phyloP scores from a whole-genome alignment of 1,140 invertebrate species.

The Drosophila sturtevanti region DNA sequence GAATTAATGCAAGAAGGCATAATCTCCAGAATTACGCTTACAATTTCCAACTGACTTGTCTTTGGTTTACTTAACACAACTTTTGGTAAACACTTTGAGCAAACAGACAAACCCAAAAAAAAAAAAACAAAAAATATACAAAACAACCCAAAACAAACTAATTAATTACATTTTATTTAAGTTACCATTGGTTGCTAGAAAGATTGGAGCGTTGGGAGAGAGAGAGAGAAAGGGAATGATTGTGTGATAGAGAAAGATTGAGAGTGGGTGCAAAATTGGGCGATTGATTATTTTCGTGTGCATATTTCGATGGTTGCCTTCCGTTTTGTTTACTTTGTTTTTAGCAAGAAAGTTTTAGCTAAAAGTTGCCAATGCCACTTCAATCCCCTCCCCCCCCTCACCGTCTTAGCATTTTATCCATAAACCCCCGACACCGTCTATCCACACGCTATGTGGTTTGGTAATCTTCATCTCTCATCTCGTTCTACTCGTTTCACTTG shows the following conservation, averaged over 20 bases:
- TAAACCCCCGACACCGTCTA: no score
- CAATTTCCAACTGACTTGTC: constrained; percentile 28
- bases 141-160: constrained; percentile 34
- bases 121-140: no score
- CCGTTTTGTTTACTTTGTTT: constrained; percentile 38
- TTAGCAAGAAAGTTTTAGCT: constrained; percentile 12
- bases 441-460: constrained; percentile 1
- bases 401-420: background rate
- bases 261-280: background rate
- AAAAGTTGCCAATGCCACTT: constrained; percentile 21
- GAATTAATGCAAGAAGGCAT: constrained; percentile 48
- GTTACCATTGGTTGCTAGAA: constrained; percentile 29
- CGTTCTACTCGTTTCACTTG: constrained; percentile 11
- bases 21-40: background rate
- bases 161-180: constrained; percentile 72
- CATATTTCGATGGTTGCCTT: constrained; percentile 43
- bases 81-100: constrained; percentile 21
- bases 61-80: constrained; percentile 19
- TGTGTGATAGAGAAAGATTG: background rate
- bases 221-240: background rate
- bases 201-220: no score
- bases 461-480: background rate
- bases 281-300: constrained; percentile 61
- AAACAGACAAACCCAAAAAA: background rate
- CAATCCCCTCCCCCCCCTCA: background rate